A percentile compares a stretch with the other conserved stretches of the same genome.
These are phyloP conservation scores for Trachelus tabidus DNA, from an alignment of 2,888 invertebrate species.

Conservation along the genomic window DNA sequence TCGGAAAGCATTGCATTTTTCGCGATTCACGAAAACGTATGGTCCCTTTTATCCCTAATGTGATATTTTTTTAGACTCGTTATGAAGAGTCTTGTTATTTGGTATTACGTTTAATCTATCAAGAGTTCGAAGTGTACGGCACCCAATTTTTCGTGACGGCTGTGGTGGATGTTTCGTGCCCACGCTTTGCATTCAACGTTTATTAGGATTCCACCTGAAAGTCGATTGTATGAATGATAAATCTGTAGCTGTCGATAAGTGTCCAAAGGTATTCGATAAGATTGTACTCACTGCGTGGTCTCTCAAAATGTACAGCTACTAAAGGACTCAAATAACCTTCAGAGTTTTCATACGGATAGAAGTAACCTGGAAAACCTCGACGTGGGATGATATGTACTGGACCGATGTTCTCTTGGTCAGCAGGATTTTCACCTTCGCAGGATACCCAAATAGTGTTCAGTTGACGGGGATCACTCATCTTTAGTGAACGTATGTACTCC, in stretches of 20 bases:
- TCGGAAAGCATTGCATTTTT: not conserved
- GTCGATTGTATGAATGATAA: constrained; percentile 17
- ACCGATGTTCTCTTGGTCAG: constrained; percentile 92
- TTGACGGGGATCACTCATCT: constrained; percentile 68
- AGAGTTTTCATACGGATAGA: constrained; percentile 88
- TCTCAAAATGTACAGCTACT: constrained; percentile 85
- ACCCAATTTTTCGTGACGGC: constrained; percentile 76
- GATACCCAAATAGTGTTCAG: constrained; percentile 90
- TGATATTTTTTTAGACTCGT: not conserved
- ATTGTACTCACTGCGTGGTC: constrained; percentile 80
- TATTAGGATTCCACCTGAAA: constrained; percentile 72
- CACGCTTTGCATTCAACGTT: constrained; percentile 80
- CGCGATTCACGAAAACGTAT: not conserved
- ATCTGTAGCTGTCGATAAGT: not conserved
- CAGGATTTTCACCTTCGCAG: constrained; percentile 94
- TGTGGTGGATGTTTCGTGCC: constrained; percentile 77
- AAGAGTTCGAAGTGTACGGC: constrained; percentile 81
- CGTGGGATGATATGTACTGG: constrained; percentile 83
- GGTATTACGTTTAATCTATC: constrained; percentile 63
- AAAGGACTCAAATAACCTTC: constrained; percentile 90
- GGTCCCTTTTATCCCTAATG: not conserved
- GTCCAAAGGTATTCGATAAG: not conserved
- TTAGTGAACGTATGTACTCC: constrained; percentile 73
- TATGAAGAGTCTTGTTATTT: not conserved
- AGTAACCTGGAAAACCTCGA: constrained; percentile 88